Evolutionary conservation across 2,797 vertebrate species (phyloP), one percentile per base, ranked within the genome.

Genomic region (Anabacerthia variegaticeps): DNA sequence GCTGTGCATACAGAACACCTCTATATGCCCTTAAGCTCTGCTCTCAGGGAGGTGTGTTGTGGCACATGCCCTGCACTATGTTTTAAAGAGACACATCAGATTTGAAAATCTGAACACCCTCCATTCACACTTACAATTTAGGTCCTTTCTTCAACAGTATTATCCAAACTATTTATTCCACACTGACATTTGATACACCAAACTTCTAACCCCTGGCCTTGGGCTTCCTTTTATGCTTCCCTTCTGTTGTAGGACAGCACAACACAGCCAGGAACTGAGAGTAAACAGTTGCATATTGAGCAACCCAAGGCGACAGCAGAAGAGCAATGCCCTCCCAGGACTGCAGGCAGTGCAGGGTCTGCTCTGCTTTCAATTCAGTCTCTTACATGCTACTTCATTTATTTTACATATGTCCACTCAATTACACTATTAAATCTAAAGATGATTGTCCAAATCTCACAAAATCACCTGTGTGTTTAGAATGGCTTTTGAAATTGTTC

Each of bases 101-200:
- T 10, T 59, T 9, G 10, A 59, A 82, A 92, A 48, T 23, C 22
- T 68, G 63, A 86, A 37, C n/a, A 43, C 41, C 6, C 10, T 88
- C 37, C 22, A 59, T 19, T 63, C 44, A 30, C 9, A 71, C 56
- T 54, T 76, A 74, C 15, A 74, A 58, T 69, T 44, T 15, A 75
- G 16, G 46, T 43, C 52, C n/a, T 69, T 74, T 58, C 37, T 69
- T 69, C 73, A 89, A 62, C 28, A 37, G 10, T 12, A 44, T 39
- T 65, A 27, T 62, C 62, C 74, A 87, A 92, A 94, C 52, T 89
- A 41, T 67, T 88, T 66, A 86, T 81, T 76, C 55, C 48, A 62
- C 26, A 7, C 18, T 52, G 74, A 49, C 23, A 77, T 41, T 76
- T 14, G 41, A 75, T 14, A 56, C 19, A 48, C 49, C 41, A 43